Evolutionary conservation across 2,797 vertebrate genomes (phyloP), one percentile per base, ranked within the genome.

Genomic region (Arnoldichthys spilopterus): DNA sequence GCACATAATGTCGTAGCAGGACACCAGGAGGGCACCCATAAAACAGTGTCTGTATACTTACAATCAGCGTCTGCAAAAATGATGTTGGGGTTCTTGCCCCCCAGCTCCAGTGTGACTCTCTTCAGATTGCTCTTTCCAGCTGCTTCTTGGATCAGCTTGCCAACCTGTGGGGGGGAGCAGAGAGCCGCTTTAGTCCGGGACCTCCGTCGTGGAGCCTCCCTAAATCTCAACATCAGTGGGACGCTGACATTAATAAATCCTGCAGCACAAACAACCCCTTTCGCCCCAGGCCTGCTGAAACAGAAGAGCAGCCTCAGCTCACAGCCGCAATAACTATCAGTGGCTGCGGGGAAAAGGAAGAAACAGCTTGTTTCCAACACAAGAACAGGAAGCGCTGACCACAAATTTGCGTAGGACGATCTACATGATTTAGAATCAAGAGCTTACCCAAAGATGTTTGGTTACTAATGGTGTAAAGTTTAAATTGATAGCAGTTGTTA

Each of bases 51-150:
- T 79, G 62, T 84, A 87, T 88, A 95, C 98, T 97, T 94, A 99
- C 98, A 91, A 87, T 99, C 98, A 54, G 98, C 96, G 93, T 99
- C 98, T 90, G 98, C 97, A 86, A 99, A 99, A 92, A 99, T 97
- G 88, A 99, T 98, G 91, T 99, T 99, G 85, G 98, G 98, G 89
- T 95, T 99, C 93, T 99, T 99, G 81, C 98, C 98, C 90, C 98
- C 98, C 78, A 99, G 94, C 90, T 99, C 98, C 92, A 99, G 94
- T 15, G 97, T 99, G 83, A 99, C 96, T 94, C 96, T 95, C 94
- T 99, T 99, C 94, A 99, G 92, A 92, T 99, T 99, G 90, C 96
- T 99, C 91, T 94, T 97, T 90, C 98, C 98, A 89, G 98, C 96
- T 90, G 97, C 97, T 95, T 99, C 96, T 94, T 99, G 98, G 92